Evolutionary conservation across 2,797 vertebrate species (phyloP), one percentile per base, ranked within the genome.

Genomic region (Melanotaenia boesemani): DNA sequence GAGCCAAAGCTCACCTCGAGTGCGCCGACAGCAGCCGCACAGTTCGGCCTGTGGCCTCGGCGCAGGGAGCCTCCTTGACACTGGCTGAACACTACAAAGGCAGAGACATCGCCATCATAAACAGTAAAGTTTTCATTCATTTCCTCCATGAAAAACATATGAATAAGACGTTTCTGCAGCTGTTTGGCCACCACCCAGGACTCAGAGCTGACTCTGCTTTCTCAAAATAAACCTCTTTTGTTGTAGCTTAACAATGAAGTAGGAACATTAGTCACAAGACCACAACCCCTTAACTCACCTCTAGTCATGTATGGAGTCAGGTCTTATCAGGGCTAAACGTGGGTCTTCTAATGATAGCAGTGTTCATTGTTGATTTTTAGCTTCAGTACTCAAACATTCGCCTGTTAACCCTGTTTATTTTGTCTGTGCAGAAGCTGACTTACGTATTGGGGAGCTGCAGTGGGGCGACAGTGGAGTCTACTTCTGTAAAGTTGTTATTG

Each of bases 401-500:
- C 13, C 20, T 59, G 6, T 50, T 55, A 48, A 50, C 20, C 2
- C 9, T 50, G 39, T 76, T 37, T 71, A 24, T 50, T 67, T 13
- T 78, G 37, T 76, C 61, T 24, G 70, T 90, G 74, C 91, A 99
- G 98, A 96, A 91, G 98, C 97, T 8, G 97, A 98, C 81, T 94
- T 99, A 81, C 95, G 96, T 56, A 98, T 99, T 36, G 96, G 97
- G 67, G 95, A 97, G 87, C 79, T 99, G 86, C 94, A 97, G 93
- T 99, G 98, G 98, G 98, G 98, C 8, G 98, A 99, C 94, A 99
- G 97, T 1, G 98, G 98, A 0, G 96, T 98, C 18, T 99, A 99
- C 84, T 96, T 96, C 92, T 99, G 98, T 67, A 95, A 97, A 70
- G 94, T 99, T 54, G 93, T 96, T 77, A 97, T 97, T 32, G 89